These are phyloP conservation scores for Hesperia comma DNA, from an alignment of 2,888 invertebrate species.

Conservation along the genomic window DNA sequence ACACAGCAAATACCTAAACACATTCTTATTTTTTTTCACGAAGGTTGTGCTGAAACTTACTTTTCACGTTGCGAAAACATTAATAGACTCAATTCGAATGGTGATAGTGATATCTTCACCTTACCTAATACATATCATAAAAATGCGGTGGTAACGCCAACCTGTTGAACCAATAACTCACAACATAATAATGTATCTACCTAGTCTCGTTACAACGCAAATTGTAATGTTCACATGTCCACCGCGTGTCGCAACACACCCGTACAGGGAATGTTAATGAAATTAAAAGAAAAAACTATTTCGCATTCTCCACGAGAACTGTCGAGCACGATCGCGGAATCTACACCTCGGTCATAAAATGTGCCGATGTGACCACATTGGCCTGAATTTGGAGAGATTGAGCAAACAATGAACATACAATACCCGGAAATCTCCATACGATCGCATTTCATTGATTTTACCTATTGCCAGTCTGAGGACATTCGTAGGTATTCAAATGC, in stretches of 20 bases:
- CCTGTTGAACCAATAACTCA: neutral
- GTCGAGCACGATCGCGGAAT: conserved; percentile 47
- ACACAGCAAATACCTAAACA: too few species aligned
- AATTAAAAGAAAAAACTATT: conserved; percentile 50
- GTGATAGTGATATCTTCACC: too few species aligned
- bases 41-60: too few species aligned
- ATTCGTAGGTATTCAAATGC: too few species aligned
- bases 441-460: conserved; percentile 2
- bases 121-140: too few species aligned
- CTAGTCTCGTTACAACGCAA: neutral
- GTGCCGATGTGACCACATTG: conserved; percentile 40
- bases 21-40: too few species aligned
- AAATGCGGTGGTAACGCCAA: neutral
- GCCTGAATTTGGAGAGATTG: conserved; percentile 44
- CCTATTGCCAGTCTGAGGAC: neutral
- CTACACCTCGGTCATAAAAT: conserved; percentile 45
- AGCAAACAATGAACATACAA: conserved; percentile 40
- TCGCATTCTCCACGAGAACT: conserved; percentile 46
- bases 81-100: too few species aligned
- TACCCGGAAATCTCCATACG: conserved; percentile 3
- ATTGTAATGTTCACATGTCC: conserved; percentile 41
- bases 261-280: conserved; percentile 50
- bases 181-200: neutral
- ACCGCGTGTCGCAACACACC: conserved; percentile 44
- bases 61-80: too few species aligned